Percentiles rank a stretch among this genome's conserved stretches.
Conservation (phyloP, 2,113 vertebrate species). For the Stomatorhinus ivindoensis region DNA sequence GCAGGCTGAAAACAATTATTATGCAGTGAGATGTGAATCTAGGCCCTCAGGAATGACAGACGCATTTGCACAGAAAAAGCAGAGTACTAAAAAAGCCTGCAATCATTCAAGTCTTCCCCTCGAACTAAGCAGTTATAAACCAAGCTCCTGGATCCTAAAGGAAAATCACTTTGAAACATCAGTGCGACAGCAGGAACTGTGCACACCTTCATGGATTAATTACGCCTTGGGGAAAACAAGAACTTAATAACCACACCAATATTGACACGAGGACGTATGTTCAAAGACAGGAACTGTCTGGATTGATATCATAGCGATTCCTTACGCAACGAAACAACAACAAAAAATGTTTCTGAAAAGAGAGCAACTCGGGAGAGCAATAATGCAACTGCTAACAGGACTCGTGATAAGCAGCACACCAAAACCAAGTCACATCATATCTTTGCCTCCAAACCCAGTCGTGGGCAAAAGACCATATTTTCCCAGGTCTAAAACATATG, state of each 20-base stretch:
- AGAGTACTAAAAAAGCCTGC: background rate
- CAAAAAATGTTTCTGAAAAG: background rate
- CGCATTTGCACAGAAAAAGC: background rate
- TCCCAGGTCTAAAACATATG: background rate
- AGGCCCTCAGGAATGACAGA: slow-evolving; percentile 4
- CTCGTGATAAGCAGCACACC: background rate
- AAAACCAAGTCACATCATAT: background rate
- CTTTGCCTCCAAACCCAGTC: background rate
- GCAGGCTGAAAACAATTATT: slow-evolving; percentile 22
- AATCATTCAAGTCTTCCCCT: slow-evolving; percentile 5
- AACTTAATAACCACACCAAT: background rate
- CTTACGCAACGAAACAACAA: background rate
- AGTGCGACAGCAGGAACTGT: background rate
- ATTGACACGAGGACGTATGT: background rate
- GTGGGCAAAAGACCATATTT: background rate
- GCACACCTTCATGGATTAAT: background rate
- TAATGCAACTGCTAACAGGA: background rate
- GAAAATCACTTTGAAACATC: background rate
- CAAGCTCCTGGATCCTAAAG: background rate
- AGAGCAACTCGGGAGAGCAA: background rate
- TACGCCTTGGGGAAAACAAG: background rate
- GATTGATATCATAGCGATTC: background rate
- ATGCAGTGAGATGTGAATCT: slow-evolving; percentile 19
- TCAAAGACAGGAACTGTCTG: background rate
- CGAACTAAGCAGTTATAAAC: background rate